Percentiles rank a stretch among this genome's conserved stretches.
Evolutionary conservation across 2,113 vertebrate genomes (phyloP).

Genomic region (Suricata suricatta): DNA sequence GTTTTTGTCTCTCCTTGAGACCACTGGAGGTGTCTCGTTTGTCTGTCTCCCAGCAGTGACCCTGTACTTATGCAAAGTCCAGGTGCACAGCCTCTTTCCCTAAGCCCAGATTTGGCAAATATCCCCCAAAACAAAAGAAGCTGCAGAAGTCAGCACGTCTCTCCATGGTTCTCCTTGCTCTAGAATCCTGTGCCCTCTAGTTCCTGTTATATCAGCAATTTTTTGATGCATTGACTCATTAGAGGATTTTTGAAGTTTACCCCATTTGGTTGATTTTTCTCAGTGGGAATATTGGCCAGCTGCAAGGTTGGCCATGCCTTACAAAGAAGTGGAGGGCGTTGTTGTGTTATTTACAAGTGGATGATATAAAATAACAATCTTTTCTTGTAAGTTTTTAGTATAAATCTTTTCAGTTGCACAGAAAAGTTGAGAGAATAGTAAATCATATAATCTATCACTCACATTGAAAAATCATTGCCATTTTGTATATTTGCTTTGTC

Average conservation of each 20-base stretch:
- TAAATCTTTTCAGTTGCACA: neutral
- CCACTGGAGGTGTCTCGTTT: neutral
- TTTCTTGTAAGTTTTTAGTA: constrained; percentile 3
- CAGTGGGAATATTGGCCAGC: neutral
- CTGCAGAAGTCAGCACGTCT: neutral
- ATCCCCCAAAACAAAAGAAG: neutral
- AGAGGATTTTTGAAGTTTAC: neutral
- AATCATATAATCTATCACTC: neutral
- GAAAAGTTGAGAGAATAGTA: neutral
- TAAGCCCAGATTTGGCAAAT: neutral
- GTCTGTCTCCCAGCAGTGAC: neutral
- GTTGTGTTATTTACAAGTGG: neutral
- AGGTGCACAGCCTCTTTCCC: neutral
- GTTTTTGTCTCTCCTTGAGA: neutral
- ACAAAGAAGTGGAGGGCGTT: neutral
- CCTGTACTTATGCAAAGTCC: neutral
- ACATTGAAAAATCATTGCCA: neutral
- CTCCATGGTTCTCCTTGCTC: neutral
- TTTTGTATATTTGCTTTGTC: neutral
- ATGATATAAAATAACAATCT: neutral
- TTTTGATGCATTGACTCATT: neutral
- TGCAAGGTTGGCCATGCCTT: neutral
- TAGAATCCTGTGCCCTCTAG: neutral
- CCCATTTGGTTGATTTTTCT: neutral
- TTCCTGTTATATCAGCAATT: neutral